phyloP scores from a whole-genome alignment of 2,113 vertebrate genomes.

The Gopherus flavomarginatus region DNA sequence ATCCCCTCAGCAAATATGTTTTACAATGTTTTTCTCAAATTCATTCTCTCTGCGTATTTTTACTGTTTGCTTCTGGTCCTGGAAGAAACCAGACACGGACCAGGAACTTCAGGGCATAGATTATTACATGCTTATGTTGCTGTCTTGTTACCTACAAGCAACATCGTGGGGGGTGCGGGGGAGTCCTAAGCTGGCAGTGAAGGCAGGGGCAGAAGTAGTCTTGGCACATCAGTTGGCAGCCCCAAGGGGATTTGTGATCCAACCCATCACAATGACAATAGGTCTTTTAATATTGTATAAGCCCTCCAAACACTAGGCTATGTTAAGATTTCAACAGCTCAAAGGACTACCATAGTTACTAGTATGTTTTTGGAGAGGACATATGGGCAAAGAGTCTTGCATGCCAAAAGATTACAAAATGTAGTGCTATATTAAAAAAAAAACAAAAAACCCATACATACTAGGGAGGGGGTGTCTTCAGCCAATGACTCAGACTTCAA shows the following conservation, averaged over 20 bases:
- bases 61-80: background rate
- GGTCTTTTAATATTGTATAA: conserved; percentile 14
- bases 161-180: too few species aligned
- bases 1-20: background rate
- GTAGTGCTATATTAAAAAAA: background rate
- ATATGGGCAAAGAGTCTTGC: background rate
- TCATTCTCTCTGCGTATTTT: background rate
- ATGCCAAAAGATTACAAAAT: background rate
- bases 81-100: background rate
- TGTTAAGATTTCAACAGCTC: background rate
- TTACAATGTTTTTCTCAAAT: background rate
- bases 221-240: too few species aligned
- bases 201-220: too few species aligned
- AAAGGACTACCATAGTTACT: background rate
- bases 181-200: too few species aligned
- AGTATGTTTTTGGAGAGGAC: background rate
- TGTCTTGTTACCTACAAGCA: background rate
- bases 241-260: too few species aligned
- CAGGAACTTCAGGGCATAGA: background rate
- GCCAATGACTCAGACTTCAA: background rate
- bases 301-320: background rate
- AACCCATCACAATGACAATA: background rate
- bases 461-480: background rate
- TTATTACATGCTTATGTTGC: background rate
- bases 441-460: too few species aligned